Evolutionary conservation across 2,797 vertebrate species (phyloP), one percentile per base, ranked within the genome.

Genomic region (Borostomias antarcticus): DNA sequence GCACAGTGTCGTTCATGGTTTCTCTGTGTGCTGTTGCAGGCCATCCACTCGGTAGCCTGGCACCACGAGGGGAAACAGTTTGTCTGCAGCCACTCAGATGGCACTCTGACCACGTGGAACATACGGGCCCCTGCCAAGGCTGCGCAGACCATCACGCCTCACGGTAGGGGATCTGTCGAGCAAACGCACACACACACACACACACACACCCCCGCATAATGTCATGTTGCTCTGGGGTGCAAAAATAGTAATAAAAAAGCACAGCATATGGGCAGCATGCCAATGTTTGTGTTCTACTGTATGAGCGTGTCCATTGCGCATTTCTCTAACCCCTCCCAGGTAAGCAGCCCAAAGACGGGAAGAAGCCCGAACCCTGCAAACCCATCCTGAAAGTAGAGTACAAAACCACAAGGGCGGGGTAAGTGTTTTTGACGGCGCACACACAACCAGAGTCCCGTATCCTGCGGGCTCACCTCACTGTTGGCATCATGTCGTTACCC

Each of bases 41-140:
- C 98, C 47, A 99, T 99, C 80, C 97, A 99, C 87, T 99, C 96
- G 0, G 95, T 96, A 54, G 95, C 95, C 82, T 99, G 98, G 98
- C 98, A 99, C 85, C 98, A 99, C 58, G 98, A 98, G 91, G 98
- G 98, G 60, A 99, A 99, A 75, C 98, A 97, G 73, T 99, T 99
- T 82, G 92, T 97, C 74, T 99, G 98, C 86, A 99, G 98, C 90
- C 98, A 99, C 90, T 99, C 98, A 23, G 98, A 99, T 83, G 98
- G 98, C 72, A 96, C 95, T 57, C 89, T 99, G 91, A 98, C 96
- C 83, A 95, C 94, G 85, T 99, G 98, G 98, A 97, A 95, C 86
- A 85, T 99, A 88, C 94, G 94, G 75, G 92, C 91, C 68, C 94
- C 96, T 52, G 84, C 93, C 74, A 99, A 96, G 84, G 90, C 95